Conservation (phyloP, 2,888 invertebrate species). For the Caenorhabditis wallacei region DNA sequence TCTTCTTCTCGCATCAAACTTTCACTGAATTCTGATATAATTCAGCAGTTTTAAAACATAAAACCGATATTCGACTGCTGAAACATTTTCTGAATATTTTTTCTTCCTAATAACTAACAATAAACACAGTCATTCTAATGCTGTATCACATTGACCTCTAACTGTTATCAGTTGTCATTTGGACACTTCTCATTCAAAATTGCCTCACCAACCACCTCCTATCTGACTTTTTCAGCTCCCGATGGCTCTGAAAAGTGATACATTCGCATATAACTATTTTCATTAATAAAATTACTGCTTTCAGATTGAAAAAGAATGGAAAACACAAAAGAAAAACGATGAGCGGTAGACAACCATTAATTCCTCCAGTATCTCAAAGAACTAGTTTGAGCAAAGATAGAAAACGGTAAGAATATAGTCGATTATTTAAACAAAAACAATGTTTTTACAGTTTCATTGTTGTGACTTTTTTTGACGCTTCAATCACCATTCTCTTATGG, state of each 20-base stretch:
- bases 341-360: constrained; percentile 60
- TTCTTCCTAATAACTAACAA: too few species aligned
- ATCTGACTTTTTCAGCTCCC: constrained; percentile 43
- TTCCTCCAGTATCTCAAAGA: constrained; percentile 12
- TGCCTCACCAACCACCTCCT: constrained; percentile 36
- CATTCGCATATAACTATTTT: neutral
- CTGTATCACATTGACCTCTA: constrained; percentile 29
- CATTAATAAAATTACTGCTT: neutral
- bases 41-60: too few species aligned
- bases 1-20: too few species aligned
- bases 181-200: constrained; percentile 24
- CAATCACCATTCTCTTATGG: constrained; percentile 78
- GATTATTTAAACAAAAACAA: neutral
- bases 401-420: constrained; percentile 32
- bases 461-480: constrained; percentile 76
- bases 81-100: too few species aligned
- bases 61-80: too few species aligned
- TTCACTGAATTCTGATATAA: too few species aligned
- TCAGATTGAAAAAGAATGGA: constrained; percentile 46
- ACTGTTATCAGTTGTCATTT: constrained; percentile 33
- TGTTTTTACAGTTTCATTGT: constrained; percentile 72
- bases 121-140: neutral
- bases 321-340: constrained; percentile 33
- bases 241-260: constrained; percentile 30
- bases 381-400: constrained; percentile 46